Conservation (phyloP, 2,888 invertebrate genomes). For the Trachelus iudaicus region DNA sequence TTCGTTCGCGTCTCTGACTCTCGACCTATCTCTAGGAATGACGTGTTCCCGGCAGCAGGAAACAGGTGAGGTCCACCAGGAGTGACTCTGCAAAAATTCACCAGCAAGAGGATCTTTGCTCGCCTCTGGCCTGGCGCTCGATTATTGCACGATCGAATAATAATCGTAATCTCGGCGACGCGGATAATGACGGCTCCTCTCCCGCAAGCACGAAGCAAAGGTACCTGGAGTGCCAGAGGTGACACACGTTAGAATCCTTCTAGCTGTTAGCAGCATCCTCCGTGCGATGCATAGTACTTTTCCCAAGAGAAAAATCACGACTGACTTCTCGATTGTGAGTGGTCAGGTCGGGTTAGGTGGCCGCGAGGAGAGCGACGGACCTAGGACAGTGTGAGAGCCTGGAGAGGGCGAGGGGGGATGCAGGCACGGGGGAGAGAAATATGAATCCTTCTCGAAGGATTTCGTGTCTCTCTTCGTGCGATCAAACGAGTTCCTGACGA, state of each 20-base stretch:
- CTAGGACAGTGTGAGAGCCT: neutral
- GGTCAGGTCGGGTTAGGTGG: neutral
- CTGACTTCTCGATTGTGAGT: neutral
- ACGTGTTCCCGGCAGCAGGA: neutral
- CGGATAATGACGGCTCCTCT: conserved; percentile 43
- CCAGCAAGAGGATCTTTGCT: neutral
- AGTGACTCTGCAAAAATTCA: neutral
- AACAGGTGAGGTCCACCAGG: neutral
- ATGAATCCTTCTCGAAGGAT: neutral
- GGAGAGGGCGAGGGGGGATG: neutral
- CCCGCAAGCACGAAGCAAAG: conserved; percentile 5
- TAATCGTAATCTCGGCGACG: conserved; percentile 56
- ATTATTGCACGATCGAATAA: conserved; percentile 59
- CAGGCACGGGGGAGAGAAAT: neutral
- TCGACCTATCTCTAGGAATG: neutral
- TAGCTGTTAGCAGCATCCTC: neutral
- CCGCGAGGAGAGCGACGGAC: neutral
- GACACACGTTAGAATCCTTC: neutral
- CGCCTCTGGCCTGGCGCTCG: conserved; percentile 43
- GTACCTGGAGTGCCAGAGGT: neutral
- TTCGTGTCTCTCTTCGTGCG: neutral
- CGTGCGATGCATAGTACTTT: neutral
- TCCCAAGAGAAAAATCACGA: neutral
- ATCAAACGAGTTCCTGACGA: neutral
- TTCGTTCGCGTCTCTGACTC: neutral